Base-by-base conservation (phyloP, 2,888 invertebrate species). In the Diaphora mendica region DNA sequence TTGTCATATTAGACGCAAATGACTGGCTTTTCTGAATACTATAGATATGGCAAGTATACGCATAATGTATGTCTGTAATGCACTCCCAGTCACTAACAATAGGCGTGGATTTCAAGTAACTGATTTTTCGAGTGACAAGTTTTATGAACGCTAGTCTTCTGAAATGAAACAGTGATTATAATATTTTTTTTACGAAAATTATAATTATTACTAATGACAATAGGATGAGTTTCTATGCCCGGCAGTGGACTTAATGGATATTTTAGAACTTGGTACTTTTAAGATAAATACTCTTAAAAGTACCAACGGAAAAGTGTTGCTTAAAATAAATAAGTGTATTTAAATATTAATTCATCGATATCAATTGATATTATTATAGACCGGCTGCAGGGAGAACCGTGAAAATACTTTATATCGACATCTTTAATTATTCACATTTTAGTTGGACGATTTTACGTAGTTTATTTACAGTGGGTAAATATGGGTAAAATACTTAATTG, bases 21-120 rank as follows among this genome's bases (percentile, higher is more conserved):
- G 85, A 81, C 77, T 82, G 82, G 73, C 65, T 84, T 74, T 77
- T 82, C 81, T 88, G 88, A 88, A 89, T 89, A 82, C 82, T 81
- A 91, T 88, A 87, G 88, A 89, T 88, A 88, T 90, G 91, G 91
- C 88, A 87, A 83, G 85, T 84, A 62, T 44, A 87, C 89, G 87
- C 85, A 86, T 83, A 79, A 77, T 82, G 76, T 77, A 80, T 44
- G 3, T 44, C 15, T 44, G 44, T 44, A 15, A 44, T 74, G 79
- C 74, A 82, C 82, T 87, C 90, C 88, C 82, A 87, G 86, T 89
- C 85, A 86, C 76, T 80, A 79, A 80, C 73, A 75, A 71, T 78
- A 76, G 74, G 72, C 74, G 73, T 70, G 55, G n/a, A 70, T 72
- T 75, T 65, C 68, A 67, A 77, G 78, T 76, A 73, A 77, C 42